phyloP scores from a whole-genome alignment of 2,888 invertebrate genomes.

The Zhuqinia jingwanae region DNA sequence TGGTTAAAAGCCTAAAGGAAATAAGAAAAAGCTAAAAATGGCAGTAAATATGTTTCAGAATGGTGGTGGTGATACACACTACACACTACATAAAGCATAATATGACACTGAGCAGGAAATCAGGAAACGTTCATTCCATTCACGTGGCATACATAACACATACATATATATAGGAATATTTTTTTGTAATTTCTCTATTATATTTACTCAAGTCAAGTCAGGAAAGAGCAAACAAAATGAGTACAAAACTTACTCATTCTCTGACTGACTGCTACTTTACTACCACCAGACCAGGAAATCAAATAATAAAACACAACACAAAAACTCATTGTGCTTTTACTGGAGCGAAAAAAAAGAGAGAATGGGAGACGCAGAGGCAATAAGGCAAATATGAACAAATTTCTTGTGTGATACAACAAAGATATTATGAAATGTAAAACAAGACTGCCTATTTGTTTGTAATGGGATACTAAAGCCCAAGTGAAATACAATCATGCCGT shows the following conservation, averaged over 20 bases:
- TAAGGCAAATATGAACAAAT: slow-evolving; percentile 37
- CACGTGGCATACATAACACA: too few relatives aligned
- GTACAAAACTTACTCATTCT: slow-evolving; percentile 17
- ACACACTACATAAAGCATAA: too few relatives aligned
- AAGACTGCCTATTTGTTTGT: slow-evolving; percentile 23
- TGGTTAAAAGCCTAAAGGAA: too few relatives aligned
- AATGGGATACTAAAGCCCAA: slow-evolving; percentile 39
- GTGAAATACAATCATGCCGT: slow-evolving; percentile 12
- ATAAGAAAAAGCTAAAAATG: too few relatives aligned
- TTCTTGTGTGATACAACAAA: slow-evolving; percentile 5
- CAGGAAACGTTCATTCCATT: background rate
- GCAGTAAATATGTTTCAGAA: too few relatives aligned
- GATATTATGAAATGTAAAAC: too few relatives aligned
- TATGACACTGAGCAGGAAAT: too few relatives aligned
- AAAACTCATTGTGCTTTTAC: background rate
- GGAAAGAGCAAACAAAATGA: background rate
- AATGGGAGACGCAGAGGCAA: background rate
- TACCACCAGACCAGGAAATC: slow-evolving; percentile 13
- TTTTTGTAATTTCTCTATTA: background rate
- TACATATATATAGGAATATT: too few relatives aligned
- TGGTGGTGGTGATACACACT: too few relatives aligned
- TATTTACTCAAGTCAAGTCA: background rate
- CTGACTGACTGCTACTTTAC: too few relatives aligned
- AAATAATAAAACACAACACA: background rate
- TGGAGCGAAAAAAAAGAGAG: slow-evolving; percentile 13